Evolutionary conservation across 2,797 vertebrate genomes (phyloP).

Genomic region (Enteromius fasciolatus): DNA sequence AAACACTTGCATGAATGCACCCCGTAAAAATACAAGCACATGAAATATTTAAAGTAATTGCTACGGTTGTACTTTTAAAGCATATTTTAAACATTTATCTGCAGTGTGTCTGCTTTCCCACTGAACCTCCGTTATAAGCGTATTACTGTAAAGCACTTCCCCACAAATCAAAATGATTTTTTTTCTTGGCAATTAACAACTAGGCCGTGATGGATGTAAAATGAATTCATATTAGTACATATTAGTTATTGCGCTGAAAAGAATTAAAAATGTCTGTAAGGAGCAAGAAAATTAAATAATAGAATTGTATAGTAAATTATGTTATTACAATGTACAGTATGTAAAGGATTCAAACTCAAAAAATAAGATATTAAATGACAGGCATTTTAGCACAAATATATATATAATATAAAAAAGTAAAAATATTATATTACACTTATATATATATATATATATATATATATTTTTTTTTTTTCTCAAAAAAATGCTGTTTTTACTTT

Average conservation of each 20-base stretch:
- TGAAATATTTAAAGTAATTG: slow-evolving; percentile 2
- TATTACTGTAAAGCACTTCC: slow-evolving; percentile 6
- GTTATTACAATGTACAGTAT: too few relatives aligned
- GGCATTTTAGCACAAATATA: too few relatives aligned
- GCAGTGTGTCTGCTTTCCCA: background rate
- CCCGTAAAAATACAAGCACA: background rate
- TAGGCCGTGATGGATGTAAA: background rate
- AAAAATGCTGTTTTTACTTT: background rate
- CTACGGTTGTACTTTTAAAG: background rate
- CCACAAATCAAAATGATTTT: background rate
- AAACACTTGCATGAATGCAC: background rate
- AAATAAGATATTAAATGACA: background rate
- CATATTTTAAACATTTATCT: background rate
- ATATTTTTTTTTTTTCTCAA: too few relatives aligned
- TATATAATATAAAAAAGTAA: too few relatives aligned
- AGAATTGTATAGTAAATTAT: too few relatives aligned
- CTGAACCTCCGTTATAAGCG: background rate
- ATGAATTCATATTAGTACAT: background rate
- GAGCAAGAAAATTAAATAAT: background rate
- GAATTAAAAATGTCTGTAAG: background rate
- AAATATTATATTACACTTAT: too few relatives aligned
- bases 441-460: too few relatives aligned
- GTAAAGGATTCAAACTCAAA: background rate
- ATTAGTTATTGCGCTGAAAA: background rate
- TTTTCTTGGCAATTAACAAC: background rate